Conservation (phyloP, 2,113 vertebrate genomes). For the Cyanoderma ruficeps region DNA sequence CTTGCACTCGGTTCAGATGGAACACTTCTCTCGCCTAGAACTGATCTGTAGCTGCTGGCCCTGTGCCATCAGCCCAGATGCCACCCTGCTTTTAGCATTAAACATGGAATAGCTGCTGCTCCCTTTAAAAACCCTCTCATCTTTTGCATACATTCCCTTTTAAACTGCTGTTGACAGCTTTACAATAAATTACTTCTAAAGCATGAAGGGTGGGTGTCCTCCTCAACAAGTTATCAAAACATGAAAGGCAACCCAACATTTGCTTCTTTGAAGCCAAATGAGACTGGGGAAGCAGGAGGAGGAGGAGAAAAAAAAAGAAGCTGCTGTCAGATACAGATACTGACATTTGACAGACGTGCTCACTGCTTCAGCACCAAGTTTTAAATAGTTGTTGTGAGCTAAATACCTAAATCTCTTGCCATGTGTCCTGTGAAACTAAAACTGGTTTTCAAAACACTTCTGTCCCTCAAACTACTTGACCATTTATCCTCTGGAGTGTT, state of each 20-base stretch:
- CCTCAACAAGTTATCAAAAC: not conserved
- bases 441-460: not conserved
- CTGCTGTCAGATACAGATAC: not conserved
- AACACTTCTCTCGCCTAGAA: not conserved
- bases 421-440: not conserved
- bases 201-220: not conserved
- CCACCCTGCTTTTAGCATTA: not conserved
- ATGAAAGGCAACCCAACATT: not conserved
- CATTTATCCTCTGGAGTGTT: not conserved
- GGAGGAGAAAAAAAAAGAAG: not conserved
- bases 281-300: not conserved
- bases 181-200: not conserved
- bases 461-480: not conserved
- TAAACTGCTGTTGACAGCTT: not conserved
- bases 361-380: not conserved
- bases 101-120: not conserved
- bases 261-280: not conserved
- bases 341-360: not conserved
- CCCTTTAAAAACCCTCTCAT: not conserved
- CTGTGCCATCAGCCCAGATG: not conserved
- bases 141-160: not conserved
- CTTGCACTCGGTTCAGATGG: not conserved
- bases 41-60: not conserved
- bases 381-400: not conserved
- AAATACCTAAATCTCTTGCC: not conserved